Conservation (phyloP, 2,113 vertebrate genomes). For the Globicephala melas region DNA sequence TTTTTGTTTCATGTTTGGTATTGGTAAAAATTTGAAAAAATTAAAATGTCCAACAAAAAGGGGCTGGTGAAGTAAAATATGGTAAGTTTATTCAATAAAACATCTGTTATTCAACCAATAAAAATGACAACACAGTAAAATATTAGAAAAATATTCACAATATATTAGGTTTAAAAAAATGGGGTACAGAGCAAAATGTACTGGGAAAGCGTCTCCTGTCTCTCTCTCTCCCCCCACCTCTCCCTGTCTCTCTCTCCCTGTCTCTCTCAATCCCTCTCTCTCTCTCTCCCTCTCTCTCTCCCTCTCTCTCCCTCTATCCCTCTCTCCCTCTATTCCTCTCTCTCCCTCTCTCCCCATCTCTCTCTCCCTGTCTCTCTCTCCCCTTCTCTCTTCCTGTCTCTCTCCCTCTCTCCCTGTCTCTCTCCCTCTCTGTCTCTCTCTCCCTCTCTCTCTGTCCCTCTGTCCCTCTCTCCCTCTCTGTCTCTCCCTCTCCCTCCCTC, state of each 20-base stretch:
- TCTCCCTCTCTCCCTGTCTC: neutral
- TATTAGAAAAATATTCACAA: slow-evolving; percentile 21
- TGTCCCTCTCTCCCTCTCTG: neutral
- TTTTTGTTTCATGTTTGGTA: neutral
- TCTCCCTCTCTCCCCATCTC: neutral
- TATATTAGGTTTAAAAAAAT: neutral
- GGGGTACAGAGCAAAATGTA: neutral
- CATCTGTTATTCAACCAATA: neutral
- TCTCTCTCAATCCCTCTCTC: neutral
- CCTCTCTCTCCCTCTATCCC: neutral
- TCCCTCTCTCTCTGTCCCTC: neutral
- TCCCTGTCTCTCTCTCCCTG: too few species aligned
- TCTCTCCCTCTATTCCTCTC: too few species aligned
- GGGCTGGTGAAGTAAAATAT: neutral
- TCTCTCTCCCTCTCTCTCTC: neutral
- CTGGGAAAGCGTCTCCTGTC: neutral
- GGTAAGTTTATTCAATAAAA: slow-evolving; percentile 29
- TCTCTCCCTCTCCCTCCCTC: neutral
- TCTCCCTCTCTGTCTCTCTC: neutral
- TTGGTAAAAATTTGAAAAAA: neutral
- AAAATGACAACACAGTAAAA: neutral
- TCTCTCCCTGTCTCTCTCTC: neutral
- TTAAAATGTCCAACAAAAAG: neutral
- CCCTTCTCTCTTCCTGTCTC: neutral
- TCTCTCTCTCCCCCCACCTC: neutral